Conservation (phyloP, 2,113 vertebrate genomes). For the Melospiza melodia region DNA sequence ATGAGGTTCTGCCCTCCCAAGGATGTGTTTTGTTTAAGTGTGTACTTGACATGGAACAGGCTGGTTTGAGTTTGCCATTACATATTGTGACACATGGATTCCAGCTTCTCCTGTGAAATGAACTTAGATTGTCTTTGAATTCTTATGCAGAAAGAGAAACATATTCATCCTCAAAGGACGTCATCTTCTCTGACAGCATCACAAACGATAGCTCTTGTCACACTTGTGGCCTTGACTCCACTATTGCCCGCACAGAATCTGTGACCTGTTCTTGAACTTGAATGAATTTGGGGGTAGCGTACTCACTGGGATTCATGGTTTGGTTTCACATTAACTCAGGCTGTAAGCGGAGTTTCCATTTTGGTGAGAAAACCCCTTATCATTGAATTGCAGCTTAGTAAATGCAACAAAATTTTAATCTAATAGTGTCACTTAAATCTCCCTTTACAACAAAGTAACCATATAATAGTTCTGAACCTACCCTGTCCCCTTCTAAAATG, state of each 20-base stretch:
- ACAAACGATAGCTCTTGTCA: neutral
- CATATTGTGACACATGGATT: neutral
- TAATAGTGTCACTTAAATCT: neutral
- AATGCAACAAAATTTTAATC: neutral
- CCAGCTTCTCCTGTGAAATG: neutral
- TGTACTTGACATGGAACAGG: neutral
- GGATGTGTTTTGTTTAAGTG: neutral
- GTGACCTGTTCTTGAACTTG: neutral
- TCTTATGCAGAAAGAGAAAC: neutral
- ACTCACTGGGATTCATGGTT: neutral
- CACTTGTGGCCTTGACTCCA: neutral
- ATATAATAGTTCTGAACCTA: neutral
- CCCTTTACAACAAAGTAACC: neutral
- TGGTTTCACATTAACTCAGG: neutral
- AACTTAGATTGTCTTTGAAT: neutral
- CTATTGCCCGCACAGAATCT: neutral
- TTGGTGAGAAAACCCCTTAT: neutral
- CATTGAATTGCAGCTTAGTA: neutral
- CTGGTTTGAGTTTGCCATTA: neutral
- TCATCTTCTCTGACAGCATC: neutral
- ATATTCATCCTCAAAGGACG: neutral
- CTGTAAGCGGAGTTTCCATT: neutral
- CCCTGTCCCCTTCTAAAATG: neutral
- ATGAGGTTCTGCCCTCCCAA: neutral
- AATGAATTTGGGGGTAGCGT: neutral